These are phyloP conservation scores for Menidia beryllina DNA, from an alignment of 2,113 vertebrate species.

Conservation along the genomic window DNA sequence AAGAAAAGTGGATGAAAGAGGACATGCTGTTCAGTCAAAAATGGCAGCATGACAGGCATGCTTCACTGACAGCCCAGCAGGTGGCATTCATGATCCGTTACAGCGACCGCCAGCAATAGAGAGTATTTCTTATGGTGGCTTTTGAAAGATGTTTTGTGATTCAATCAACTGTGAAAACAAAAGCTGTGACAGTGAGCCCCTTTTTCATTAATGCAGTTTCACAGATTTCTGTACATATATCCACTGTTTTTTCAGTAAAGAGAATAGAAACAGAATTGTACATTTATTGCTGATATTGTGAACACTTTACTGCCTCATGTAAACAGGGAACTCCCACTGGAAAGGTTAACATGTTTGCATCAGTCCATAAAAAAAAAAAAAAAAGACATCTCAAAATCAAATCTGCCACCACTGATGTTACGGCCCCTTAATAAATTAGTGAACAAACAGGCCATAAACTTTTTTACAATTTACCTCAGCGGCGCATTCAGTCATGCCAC, in stretches of 20 bases:
- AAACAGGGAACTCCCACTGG: not conserved
- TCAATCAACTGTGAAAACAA: not conserved
- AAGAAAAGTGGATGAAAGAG: slow-evolving; percentile 25
- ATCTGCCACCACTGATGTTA: slow-evolving; percentile 3
- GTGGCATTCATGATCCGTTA: slow-evolving; percentile 65
- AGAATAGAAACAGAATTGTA: not conserved
- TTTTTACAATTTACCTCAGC: not conserved
- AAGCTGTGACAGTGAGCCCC: not conserved
- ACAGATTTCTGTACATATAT: not conserved
- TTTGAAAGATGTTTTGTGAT: not conserved
- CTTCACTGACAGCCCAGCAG: slow-evolving; percentile 70
- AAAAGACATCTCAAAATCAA: not conserved
- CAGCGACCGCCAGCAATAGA: not conserved
- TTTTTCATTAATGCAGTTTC: not conserved
- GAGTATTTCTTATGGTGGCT: not conserved
- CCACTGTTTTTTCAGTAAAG: not conserved
- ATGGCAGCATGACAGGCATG: slow-evolving; percentile 16
- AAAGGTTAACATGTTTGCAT: slow-evolving; percentile 11
- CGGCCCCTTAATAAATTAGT: slow-evolving; percentile 6
- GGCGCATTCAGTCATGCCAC: not conserved
- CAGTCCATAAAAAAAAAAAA: no score
- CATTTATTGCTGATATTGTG: not conserved
- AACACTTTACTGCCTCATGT: no score
- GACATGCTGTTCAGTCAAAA: slow-evolving; percentile 13
- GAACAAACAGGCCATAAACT: slow-evolving; percentile 9